Conservation (phyloP, 2,113 vertebrate species). For the Muntiacus muntjak region DNA sequence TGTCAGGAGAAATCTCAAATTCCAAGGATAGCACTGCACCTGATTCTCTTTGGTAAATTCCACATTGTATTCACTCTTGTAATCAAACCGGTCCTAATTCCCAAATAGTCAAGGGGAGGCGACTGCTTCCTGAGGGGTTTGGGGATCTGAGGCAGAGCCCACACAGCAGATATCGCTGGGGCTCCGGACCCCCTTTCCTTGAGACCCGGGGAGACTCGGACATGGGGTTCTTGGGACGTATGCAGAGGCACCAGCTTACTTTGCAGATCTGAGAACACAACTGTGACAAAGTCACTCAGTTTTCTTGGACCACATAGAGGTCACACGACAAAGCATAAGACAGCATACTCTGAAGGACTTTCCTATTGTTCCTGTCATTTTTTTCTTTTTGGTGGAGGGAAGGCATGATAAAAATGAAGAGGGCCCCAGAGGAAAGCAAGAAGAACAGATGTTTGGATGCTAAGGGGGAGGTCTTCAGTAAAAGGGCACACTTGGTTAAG, state of each 20-base stretch:
- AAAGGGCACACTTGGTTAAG: background rate
- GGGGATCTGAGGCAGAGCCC: background rate
- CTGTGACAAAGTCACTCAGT: background rate
- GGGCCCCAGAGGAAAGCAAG: background rate
- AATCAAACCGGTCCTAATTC: background rate
- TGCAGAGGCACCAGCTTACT: background rate
- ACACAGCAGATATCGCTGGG: rapidly evolving
- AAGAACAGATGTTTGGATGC: background rate
- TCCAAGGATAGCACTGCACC: background rate
- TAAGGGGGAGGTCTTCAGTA: background rate
- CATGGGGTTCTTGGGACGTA: background rate
- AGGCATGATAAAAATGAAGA: background rate
- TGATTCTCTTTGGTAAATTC: background rate
- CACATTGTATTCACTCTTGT: background rate
- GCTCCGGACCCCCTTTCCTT: rapidly evolving
- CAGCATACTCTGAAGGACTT: background rate
- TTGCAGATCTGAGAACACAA: background rate
- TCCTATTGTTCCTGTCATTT: background rate
- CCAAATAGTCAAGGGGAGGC: background rate
- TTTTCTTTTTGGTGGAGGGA: background rate
- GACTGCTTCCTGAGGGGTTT: no score
- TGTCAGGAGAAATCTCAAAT: background rate
- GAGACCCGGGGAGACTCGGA: background rate
- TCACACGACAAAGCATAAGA: background rate
- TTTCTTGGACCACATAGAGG: background rate